A percentile compares a stretch with the other conserved stretches of the same genome.
These are phyloP conservation scores for Nomada ruficornis DNA, from an alignment of 2,888 invertebrate species.

Conservation along the genomic window DNA sequence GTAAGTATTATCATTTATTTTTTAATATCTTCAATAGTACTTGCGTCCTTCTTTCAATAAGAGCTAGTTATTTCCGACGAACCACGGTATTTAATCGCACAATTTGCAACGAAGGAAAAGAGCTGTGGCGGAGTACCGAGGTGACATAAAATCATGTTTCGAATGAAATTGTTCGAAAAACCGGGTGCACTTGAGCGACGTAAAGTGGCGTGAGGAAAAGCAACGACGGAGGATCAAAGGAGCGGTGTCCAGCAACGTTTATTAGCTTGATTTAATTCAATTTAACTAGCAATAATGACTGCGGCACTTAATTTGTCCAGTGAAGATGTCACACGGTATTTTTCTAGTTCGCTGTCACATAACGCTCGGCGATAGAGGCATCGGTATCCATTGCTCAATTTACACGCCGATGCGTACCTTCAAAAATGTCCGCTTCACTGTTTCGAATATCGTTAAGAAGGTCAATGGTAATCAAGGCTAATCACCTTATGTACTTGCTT, in stretches of 20 bases:
- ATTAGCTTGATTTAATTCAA: slow-evolving; percentile 81
- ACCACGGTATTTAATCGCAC: too few relatives aligned
- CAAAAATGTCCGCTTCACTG: background rate
- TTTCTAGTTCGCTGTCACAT: slow-evolving; percentile 50
- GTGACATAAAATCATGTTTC: background rate
- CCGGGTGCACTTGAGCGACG: slow-evolving; percentile 27
- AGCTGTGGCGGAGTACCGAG: too few relatives aligned
- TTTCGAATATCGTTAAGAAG: background rate
- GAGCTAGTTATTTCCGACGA: too few relatives aligned
- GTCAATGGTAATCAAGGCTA: slow-evolving; percentile 28
- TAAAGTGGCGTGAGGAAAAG: slow-evolving; percentile 78
- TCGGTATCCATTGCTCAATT: slow-evolving; percentile 47
- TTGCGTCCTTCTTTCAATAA: too few relatives aligned
- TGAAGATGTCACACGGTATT: slow-evolving; percentile 78
- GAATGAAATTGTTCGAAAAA: slow-evolving; percentile 38
- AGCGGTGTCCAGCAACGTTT: slow-evolving; percentile 68
- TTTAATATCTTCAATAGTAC: too few relatives aligned
- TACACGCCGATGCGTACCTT: slow-evolving; percentile 18
- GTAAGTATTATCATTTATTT: too few relatives aligned
- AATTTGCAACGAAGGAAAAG: too few relatives aligned
- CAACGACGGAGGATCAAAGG: slow-evolving; percentile 71
- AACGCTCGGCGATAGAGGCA: slow-evolving; percentile 17
- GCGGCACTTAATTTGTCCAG: slow-evolving; percentile 73
- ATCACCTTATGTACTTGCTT: background rate
- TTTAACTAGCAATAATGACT: slow-evolving; percentile 79